Evolutionary conservation across 2,113 vertebrate species (phyloP), one percentile per base, ranked within the genome.

Genomic region (Phasianus colchicus): DNA sequence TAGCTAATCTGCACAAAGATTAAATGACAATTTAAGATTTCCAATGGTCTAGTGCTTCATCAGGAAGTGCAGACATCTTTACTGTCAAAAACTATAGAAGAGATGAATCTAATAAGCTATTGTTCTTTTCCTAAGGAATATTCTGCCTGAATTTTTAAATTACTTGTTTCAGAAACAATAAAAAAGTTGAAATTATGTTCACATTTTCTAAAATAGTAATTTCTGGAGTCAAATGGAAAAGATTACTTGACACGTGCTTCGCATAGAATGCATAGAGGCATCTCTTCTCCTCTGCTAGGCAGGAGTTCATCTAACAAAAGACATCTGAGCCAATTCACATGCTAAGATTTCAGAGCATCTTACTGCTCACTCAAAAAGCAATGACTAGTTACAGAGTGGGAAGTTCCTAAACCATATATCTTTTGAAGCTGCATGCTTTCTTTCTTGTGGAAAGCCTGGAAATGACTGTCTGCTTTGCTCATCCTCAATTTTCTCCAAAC

Each of bases 101-200:
- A 30, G 3, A 9, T 13, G 10, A 8, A 30, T 61, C 18, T 54
- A 18, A 11, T 32, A 25, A 63, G 0, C 0, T 57, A 18, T 36
- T 79, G 25, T 11, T 32, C 20, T 15, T 42, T 42, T 14, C 21
- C 5, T 38, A 63, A 79, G 29, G 16, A 70, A 63, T 4, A 61
- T 21, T 52, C 11, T 40, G 5, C 47, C 25, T 58, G 29, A 50
- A 36, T 55, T 55, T 61, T 78, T 16, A 24, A 87, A 70, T 2
- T 20, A 4, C 30, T 43, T 42, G 13, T 25, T 77, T 20, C 3
- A 10, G 9, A 34, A 11, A 30, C 14, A 80, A 38, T 83, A 55
- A 30, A 54, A 1, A 5, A 63, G 17, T 3, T 60, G 1, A 61
- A 64, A 4, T 40, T 5, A 25, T 17, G 8, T 24, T 63, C 65